Evolutionary conservation across 2,113 vertebrate genomes (phyloP), one percentile per base, ranked within the genome.

Genomic region (Tragulus kanchil): DNA sequence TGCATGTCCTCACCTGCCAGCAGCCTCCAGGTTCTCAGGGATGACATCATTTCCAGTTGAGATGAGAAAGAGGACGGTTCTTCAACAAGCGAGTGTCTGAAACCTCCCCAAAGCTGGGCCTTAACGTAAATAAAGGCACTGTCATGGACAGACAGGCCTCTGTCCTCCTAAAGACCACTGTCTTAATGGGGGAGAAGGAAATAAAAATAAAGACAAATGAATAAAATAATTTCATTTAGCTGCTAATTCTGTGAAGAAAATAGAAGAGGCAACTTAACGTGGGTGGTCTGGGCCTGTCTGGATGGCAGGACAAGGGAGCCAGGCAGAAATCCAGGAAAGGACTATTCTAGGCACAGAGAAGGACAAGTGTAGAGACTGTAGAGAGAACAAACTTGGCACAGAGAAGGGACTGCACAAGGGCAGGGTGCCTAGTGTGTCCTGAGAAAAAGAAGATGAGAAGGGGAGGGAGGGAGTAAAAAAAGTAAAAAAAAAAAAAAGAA

Each of bases 121-220:
- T 84, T 48, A 16, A 62, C 64, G 56, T 83, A 50, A 6, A 42
- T 21, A 9, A 12, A 50, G 17, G 15, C 12, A 92, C n/a, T 67
- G 0, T 23, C n/a, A 8, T 19, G 17, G 17, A 59, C 3, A 87
- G 19, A 62, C 4, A 50, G 73, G 3, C 8, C 19, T 25, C 31
- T n/a, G 1, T 0, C 21, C 54, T n/a, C 15, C 0, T 21, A 15
- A 15, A 89, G 9, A 31, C 5, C 10, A 31, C 50, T 67, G 8
- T 78, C 61, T 73, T 73, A 42, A 19, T 28, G 36, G 36, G 12
- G 2, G 25, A n/a, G 12, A 31, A 45, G 4, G 3, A 42, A 59
- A 19, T 21, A 65, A 65, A 73, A 61, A 26, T 1, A 1, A 73
- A 78, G 69, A 61, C 15, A 54, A 93, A 58, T 58, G 26, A 21